phyloP scores from a whole-genome alignment of 2,113 vertebrate genomes.

The Aldabrachelys gigantea region DNA sequence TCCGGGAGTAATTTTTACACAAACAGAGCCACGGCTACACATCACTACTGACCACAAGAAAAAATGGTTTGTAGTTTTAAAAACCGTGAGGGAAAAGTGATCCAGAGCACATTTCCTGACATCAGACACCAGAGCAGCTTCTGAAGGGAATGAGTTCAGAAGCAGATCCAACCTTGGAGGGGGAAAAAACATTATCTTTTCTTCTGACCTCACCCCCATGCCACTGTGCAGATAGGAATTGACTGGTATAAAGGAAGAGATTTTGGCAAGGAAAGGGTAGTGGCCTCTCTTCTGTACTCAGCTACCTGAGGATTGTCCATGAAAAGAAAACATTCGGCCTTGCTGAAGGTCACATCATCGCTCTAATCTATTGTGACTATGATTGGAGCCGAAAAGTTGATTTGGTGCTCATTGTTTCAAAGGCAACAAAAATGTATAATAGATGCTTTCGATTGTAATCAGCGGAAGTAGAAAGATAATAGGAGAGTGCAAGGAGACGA shows the following conservation, averaged over 20 bases:
- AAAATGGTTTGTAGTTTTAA: constrained; percentile 32
- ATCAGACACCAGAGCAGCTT: constrained; percentile 47
- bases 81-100: not conserved
- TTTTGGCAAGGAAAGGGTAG: constrained; percentile 10
- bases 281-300: not conserved
- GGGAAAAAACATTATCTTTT: not conserved
- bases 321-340: not conserved
- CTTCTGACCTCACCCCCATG: constrained; percentile 47
- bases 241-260: not conserved
- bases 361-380: not conserved
- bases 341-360: not conserved
- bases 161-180: constrained; percentile 46
- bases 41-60: not conserved
- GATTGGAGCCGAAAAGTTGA: constrained; percentile 25
- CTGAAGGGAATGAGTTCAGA: constrained; percentile 34
- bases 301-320: not conserved
- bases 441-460: not conserved
- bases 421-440: not conserved
- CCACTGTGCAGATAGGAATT: constrained; percentile 14
- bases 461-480: not conserved
- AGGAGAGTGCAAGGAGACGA: not conserved
- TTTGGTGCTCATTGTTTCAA: constrained; percentile 3
- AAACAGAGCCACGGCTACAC: not conserved
- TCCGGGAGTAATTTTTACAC: not conserved
- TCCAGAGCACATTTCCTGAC: constrained; percentile 39